These are phyloP conservation scores for Myiotriccus ornatus DNA, from an alignment of 2,797 vertebrate genomes.

Conservation along the genomic window DNA sequence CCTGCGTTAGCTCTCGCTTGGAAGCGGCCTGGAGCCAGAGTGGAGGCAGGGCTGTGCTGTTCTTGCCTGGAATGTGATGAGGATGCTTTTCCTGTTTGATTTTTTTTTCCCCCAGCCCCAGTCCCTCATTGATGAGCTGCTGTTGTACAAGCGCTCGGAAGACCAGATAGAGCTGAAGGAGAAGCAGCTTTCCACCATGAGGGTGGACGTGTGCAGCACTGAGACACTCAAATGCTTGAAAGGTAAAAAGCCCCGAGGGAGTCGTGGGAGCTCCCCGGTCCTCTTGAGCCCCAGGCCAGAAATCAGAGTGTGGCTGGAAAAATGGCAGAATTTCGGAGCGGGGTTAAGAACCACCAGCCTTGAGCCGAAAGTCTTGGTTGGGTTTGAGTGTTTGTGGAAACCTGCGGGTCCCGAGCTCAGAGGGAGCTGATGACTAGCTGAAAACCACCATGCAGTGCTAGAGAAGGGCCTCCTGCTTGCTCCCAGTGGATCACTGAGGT, in stretches of 20 bases:
- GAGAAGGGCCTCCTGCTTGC: not conserved
- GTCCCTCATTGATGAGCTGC: conserved; percentile 87
- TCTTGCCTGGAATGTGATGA: not conserved
- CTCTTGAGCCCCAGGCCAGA: not conserved
- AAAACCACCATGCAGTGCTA: not conserved
- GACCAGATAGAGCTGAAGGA: conserved; percentile 91
- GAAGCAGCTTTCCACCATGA: conserved; percentile 90
- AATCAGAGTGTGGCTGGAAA: not conserved
- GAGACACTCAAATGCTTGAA: conserved; percentile 96
- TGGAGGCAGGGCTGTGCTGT: fast-evolving
- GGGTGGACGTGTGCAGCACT: conserved; percentile 92
- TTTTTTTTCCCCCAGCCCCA: conserved; percentile 77
- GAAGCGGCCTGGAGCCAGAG: fast-evolving
- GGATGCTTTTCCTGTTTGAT: not conserved
- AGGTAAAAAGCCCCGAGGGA: conserved; percentile 75
- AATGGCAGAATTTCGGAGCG: not conserved
- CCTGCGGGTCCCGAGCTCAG: not conserved
- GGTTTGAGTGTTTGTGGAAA: not conserved
- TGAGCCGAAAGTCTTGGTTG: not conserved
- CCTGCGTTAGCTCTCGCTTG: fast-evolving
- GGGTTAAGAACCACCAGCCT: not conserved
- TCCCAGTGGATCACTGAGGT: not conserved
- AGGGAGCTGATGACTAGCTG: not conserved
- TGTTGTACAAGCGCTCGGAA: conserved; percentile 80
- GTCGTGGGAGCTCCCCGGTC: not conserved